Base-by-base conservation (phyloP, 1,140 invertebrate genomes). In the Temnothorax longispinosus region DNA sequence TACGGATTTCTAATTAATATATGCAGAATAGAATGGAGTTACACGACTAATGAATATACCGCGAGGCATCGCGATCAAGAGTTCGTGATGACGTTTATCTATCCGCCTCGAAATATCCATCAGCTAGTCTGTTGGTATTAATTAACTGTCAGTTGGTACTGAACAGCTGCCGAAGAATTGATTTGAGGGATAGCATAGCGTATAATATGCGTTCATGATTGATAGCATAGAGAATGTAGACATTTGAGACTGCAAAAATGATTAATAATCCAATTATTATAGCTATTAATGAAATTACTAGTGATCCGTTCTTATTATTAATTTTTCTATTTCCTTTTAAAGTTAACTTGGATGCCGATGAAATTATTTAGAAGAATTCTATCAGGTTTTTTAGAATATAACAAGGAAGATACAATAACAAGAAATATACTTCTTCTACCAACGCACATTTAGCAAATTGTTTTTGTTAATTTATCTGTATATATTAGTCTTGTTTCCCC, bases 81-180 rank as follows among this genome's bases (percentile, higher is more conserved):
- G 47, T 44, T 41, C 8, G 21, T 80, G 27, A 27, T 27, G 77
- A 80, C 47, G 47, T 81, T 81, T 81, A 81, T 69, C 77, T 81
- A 21, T 69, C 35, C n/a, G 5, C 21, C 38, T 81, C 64, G 77
- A 71, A 81, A 71, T 81, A 81, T 78, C 75, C 58, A 78, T 81
- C 77, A 81, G 35, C 35, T 71, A 81, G 77, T 81, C 65, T 50
- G 60, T 78, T 69, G 64, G 38, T 81, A 56, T 71, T 81, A 81
- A 81, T 81, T 81, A 81, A 82, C 78, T 82, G 78, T 82, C 65
- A 82, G 38, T 62, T 82, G n/a, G 65, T 58, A 58, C 21, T 41
- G 64, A 82, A 56, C 78, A 72, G 64, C 65, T 72, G 65, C 65
- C 67, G 21, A 82, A 82, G 78, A 82, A 82, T 82, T 82, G 64